These are phyloP conservation scores for Melinaea menophilus DNA, from an alignment of 2,888 invertebrate genomes.

Conservation along the genomic window DNA sequence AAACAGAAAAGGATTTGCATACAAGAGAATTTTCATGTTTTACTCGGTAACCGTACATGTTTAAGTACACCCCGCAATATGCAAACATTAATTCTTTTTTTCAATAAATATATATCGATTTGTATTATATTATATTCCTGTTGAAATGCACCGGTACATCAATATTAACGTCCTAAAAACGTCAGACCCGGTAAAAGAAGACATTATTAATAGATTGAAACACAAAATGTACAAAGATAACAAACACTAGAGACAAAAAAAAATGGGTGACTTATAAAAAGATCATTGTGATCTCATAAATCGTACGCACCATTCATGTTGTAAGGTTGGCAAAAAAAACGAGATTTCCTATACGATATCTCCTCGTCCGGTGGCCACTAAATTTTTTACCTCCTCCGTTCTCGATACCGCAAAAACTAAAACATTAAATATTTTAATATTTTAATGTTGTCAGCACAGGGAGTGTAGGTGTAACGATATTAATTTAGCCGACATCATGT, in stretches of 20 bases:
- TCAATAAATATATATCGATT: neutral
- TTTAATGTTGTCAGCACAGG: slow-evolving; percentile 36
- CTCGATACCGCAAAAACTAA: slow-evolving; percentile 37
- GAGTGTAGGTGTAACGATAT: slow-evolving; percentile 40
- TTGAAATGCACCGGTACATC: slow-evolving; percentile 8
- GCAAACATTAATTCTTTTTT: neutral
- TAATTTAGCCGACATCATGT: slow-evolving; percentile 53
- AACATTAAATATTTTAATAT: slow-evolving; percentile 12
- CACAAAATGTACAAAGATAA: slow-evolving; percentile 71
- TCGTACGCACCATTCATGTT: slow-evolving; percentile 75
- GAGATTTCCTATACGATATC: slow-evolving; percentile 72
- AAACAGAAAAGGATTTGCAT: slow-evolving; percentile 51
- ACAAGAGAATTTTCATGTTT: slow-evolving; percentile 41
- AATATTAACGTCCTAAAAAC: slow-evolving; percentile 45
- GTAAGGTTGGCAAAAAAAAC: slow-evolving; percentile 60
- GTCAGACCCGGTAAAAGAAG: slow-evolving; percentile 65
- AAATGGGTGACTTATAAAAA: slow-evolving; percentile 65
- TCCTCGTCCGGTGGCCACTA: slow-evolving; percentile 67
- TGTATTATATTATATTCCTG: neutral
- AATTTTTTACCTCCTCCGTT: slow-evolving; percentile 42
- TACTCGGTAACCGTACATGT: slow-evolving; percentile 20
- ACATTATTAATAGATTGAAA: slow-evolving; percentile 77
- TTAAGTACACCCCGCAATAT: neutral
- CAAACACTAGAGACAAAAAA: slow-evolving; percentile 55
- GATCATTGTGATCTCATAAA: slow-evolving; percentile 74